Evolutionary conservation across 1,140 invertebrate genomes (phyloP), one percentile per base, ranked within the genome.

Genomic region (Atta cephalotes): DNA sequence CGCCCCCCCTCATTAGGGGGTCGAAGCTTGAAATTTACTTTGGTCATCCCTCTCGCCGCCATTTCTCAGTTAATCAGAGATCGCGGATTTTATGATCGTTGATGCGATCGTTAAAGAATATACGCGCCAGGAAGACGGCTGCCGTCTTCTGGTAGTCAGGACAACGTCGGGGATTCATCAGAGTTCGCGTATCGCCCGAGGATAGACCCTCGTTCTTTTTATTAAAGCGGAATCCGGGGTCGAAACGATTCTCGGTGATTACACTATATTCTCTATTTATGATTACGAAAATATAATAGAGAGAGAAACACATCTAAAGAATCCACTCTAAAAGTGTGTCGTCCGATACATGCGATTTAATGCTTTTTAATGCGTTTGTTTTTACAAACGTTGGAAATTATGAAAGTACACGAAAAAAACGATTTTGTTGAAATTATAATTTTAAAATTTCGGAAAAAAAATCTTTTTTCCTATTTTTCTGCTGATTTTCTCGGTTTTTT

Each of bases 41-140:
- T 66, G 16, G 68, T 18, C 65, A 49, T 45, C 51, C 39, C 71
- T 87, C 31, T 25, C 76, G 74, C 56, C 84, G 79, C 71, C 28
- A 21, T 14, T 63, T 87, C 70, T 85, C 77, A 60, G 88, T 79
- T 91, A 91, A 91, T 91, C 90, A 91, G 86, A 86, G 90, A 91
- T 91, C 78, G 90, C 60, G 82, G 28, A 68, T 89, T 91, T 91
- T 91, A 91, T 81, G 90, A 89, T 65, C 70, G 62, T n/a, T 62
- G 87, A 88, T 86, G 60, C 45, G 89, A 78, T 91, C 87, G 89
- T 89, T 91, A 89, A 89, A 63, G 49, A 35, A 12, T 78, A 74
- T 70, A 65, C 35, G 62, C 60, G 89, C 68, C 56, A 9, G 49
- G 10, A 31, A 60, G 35, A 86, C 56, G 80, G 51, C 79, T 49